A percentile compares a stretch with the other conserved stretches of the same genome.
phyloP scores from a whole-genome alignment of 2,113 vertebrate genomes.

The Atlantisia rogersi region DNA sequence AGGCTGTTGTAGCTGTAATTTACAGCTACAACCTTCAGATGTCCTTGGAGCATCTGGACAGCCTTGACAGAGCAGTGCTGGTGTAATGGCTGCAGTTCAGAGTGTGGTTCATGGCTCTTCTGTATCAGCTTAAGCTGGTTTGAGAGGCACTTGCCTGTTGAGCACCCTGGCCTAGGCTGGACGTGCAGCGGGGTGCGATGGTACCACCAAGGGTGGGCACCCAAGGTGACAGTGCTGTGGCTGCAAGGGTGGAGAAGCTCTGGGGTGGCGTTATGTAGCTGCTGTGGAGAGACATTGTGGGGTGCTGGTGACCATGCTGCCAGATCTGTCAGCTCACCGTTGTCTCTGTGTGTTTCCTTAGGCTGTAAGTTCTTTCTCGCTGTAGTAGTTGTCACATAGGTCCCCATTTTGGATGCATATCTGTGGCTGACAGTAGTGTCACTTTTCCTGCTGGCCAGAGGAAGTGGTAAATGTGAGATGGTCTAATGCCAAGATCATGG shows the following conservation, averaged over 20 bases:
- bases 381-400: background rate
- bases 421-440: background rate
- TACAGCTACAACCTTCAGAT: background rate
- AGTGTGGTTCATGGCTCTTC: background rate
- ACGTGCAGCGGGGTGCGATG: accelerated
- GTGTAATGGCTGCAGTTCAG: accelerated
- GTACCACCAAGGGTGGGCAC: background rate
- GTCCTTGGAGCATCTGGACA: background rate
- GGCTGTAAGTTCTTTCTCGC: background rate
- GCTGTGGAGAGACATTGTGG: background rate
- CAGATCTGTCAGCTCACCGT: background rate
- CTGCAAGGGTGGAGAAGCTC: background rate
- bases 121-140: background rate
- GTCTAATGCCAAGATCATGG: background rate
- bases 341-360: background rate
- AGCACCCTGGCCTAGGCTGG: accelerated
- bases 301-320: background rate
- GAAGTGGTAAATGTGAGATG: background rate
- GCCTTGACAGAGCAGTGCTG: background rate
- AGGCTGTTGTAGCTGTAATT: background rate
- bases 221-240: background rate
- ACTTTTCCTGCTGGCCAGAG: background rate
- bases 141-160: background rate
- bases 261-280: background rate
- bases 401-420: background rate